Evolutionary conservation across 2,113 vertebrate species (phyloP).

Genomic region (Nipponia nippon): DNA sequence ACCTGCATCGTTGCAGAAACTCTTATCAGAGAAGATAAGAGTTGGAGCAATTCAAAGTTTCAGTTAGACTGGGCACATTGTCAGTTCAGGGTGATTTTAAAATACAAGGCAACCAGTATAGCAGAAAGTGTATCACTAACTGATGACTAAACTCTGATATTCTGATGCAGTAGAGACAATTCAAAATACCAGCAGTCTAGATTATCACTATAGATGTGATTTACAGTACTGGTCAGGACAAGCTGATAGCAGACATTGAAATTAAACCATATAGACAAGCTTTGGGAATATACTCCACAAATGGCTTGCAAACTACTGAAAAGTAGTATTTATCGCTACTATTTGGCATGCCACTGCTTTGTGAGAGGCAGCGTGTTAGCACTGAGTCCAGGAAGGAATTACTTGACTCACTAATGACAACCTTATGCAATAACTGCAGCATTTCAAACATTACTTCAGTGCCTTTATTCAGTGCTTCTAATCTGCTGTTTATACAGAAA

Average conservation of each 20-base stretch:
- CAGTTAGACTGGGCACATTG: not conserved
- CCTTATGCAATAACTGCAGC: not conserved
- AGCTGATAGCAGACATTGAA: not conserved
- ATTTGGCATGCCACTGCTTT: not conserved
- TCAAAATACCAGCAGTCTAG: not conserved
- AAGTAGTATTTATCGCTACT: not conserved
- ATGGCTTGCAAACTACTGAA: not conserved
- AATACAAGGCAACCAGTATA: not conserved
- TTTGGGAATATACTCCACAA: not conserved
- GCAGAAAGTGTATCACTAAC: not conserved
- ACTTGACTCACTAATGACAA: not conserved
- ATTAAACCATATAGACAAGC: not conserved
- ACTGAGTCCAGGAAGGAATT: not conserved
- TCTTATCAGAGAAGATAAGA: not conserved
- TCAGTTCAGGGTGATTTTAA: not conserved
- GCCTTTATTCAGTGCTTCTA: not conserved
- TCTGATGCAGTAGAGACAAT: not conserved
- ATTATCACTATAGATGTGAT: not conserved
- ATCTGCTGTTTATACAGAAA: not conserved
- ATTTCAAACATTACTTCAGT: not conserved
- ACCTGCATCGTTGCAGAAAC: not conserved
- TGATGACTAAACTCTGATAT: not conserved
- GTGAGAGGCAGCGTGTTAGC: not conserved
- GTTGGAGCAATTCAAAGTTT: not conserved
- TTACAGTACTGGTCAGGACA: not conserved